Percentiles rank a stretch among this genome's conserved stretches.
phyloP scores from a whole-genome alignment of 2,888 invertebrate species.

The Agriotes lineatus region DNA sequence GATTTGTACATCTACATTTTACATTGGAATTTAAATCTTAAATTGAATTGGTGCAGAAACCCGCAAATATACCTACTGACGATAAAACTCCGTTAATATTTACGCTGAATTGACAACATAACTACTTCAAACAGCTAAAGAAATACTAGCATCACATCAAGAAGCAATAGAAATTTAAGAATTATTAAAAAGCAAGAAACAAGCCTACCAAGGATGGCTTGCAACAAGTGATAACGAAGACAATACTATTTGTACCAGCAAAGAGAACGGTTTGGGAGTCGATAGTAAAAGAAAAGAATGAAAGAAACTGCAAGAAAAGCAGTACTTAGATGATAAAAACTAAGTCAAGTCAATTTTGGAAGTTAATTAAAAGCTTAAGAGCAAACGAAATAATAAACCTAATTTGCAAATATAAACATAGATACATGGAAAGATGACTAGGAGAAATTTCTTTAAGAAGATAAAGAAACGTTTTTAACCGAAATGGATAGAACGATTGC shows the following conservation, averaged over 20 bases:
- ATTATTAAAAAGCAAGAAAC: background rate
- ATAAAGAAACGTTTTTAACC: background rate
- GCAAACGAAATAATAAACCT: background rate
- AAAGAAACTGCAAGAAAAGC: background rate
- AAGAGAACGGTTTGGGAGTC: background rate
- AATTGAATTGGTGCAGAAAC: too few relatives aligned
- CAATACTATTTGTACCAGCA: background rate
- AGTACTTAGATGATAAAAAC: background rate
- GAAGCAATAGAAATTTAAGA: background rate
- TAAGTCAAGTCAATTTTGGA: background rate
- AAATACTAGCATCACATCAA: too few relatives aligned
- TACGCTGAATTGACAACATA: too few relatives aligned
- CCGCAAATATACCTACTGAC: too few relatives aligned
- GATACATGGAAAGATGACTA: background rate
- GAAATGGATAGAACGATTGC: background rate
- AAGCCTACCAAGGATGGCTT: background rate
- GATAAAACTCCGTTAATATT: too few relatives aligned
- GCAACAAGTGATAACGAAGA: background rate
- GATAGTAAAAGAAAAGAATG: background rate
- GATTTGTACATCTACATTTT: too few relatives aligned
- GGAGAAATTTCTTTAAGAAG: background rate
- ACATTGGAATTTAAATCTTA: too few relatives aligned
- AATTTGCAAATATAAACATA: background rate
- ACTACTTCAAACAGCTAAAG: too few relatives aligned
- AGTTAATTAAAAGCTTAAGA: background rate